Evolutionary conservation across 2,888 invertebrate genomes (phyloP), one percentile per base, ranked within the genome.

Genomic region (Polyommatus icarus): DNA sequence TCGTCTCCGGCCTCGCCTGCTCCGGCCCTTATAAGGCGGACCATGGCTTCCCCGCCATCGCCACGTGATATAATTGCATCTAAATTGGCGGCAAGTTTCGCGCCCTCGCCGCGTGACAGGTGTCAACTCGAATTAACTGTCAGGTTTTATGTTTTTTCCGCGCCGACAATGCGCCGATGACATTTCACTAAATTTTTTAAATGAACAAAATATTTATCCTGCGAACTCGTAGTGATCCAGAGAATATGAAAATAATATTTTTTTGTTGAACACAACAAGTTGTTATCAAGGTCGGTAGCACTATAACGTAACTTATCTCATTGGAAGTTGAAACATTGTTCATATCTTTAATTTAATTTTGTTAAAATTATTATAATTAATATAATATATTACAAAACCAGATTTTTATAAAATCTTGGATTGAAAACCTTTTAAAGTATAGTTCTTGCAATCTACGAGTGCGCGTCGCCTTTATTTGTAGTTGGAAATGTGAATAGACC

Each of bases 41-140:
- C 78, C 78, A 79, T 77, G 78, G 80, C 87, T 89, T 88, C 89
- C 89, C 88, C 83, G 87, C 90, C 88, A 87, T 87, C 83, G 87
- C 90, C 88, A 87, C 88, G 86, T 87, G 87, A 83, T 72, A 80
- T 81, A 83, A 85, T 83, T 85, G 84, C 87, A 85, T 87, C 88
- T 88, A 88, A 88, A 88, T 87, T 86, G 86, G 67, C 67, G 29
- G 67, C 5, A 67, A 67, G 29, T 32, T 67, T 67, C 67, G 67
- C 67, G 67, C 67, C 67, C 67, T 67, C 67, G 67, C 85, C 81
- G 79, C 83, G 83, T 83, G 82, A 84, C 83, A 81, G 78, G 80
- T 76, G 75, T 76, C 81, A 78, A 78, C 81, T 76, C 40, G 72
- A 72, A 72, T 72, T 40, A 72, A 72, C 75, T 75, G 75, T 75